phyloP scores from a whole-genome alignment of 2,888 invertebrate species.

The Leucophora obtusa region DNA sequence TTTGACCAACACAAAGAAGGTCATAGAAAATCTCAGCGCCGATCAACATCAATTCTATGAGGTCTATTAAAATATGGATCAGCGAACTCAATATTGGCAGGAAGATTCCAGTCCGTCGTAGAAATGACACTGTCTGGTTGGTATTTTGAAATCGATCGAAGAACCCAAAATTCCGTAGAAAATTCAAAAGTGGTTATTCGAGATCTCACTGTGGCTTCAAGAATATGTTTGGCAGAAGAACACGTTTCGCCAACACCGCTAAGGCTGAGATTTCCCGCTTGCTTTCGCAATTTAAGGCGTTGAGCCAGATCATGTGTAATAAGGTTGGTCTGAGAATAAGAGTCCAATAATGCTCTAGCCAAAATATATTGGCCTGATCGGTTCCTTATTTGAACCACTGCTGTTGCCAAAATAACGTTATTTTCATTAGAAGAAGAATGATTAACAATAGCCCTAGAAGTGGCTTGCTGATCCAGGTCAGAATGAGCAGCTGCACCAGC shows the following conservation, averaged over 20 bases:
- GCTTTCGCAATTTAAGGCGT: neutral
- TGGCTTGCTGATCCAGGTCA: too few species aligned
- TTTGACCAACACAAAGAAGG: slow-evolving; percentile 31
- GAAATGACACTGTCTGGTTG: slow-evolving; percentile 15
- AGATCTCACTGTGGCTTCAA: slow-evolving; percentile 19
- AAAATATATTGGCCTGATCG: slow-evolving; percentile 10
- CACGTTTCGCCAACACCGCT: slow-evolving; percentile 4
- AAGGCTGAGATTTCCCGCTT: slow-evolving; percentile 1
- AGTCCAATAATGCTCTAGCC: slow-evolving; percentile 28
- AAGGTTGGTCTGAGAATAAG: slow-evolving; percentile 23
- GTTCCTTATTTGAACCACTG: neutral
- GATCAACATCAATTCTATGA: slow-evolving; percentile 31
- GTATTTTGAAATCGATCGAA: slow-evolving; percentile 21
- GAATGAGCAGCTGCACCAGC: too few species aligned
- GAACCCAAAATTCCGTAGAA: slow-evolving; percentile 16
- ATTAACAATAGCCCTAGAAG: too few species aligned
- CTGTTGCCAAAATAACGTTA: slow-evolving; percentile 16
- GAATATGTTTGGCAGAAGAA: neutral
- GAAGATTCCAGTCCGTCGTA: slow-evolving; percentile 39
- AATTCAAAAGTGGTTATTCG: slow-evolving; percentile 20
- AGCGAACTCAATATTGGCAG: slow-evolving; percentile 41
- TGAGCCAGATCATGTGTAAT: slow-evolving; percentile 22
- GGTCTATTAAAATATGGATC: slow-evolving; percentile 52
- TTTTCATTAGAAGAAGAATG: slow-evolving; percentile 1
- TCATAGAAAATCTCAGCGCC: slow-evolving; percentile 38